Evolutionary conservation across 2,888 invertebrate genomes (phyloP), one percentile per base, ranked within the genome.

Genomic region (Caenorhabditis sp.): DNA sequence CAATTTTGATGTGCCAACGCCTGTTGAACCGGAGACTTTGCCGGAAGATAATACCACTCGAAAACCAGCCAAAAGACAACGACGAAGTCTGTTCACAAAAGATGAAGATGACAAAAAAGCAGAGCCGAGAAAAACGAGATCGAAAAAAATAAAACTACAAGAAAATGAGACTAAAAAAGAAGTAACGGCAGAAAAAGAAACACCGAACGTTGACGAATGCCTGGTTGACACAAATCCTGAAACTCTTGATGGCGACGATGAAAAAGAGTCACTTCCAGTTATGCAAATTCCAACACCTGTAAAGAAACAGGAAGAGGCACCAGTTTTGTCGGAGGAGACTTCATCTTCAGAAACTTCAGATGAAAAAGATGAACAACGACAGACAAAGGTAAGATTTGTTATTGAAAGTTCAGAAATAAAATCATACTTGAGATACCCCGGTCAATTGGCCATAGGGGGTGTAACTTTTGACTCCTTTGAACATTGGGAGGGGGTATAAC

Each of bases 1-100:
- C 49, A 65, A 65, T 53, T 65, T 26, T n/a, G 59, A 59, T 6
- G 36, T 65, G 5, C 53, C 43, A 3, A 10, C 43, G 12, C 14
- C 43, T 17, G 17, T 17, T 17, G 43, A 6, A 3, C 12, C 43
- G 14, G 43, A 10, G 5, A 14, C 12, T 17, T 43, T 17, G 3
- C 10, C 6, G 2, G 43, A 10, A 10, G 43, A 17, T 14, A 31
- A 31, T 10, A 6, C 31, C 5, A 31, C 43, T 43, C 43, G 43
- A 43, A 43, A 43, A 43, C 17, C 43, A 3, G 14, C 17, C 6
- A 43, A 43, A 43, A 6, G 43, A 17, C 43, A 43, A 43, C 6
- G 43, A 43, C 5, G 43, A 43, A 43, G 43, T 43, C 14, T 43
- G 43, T 43, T 43, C 17, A 17, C n/a, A n/a, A n/a, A 17, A 3